Evolutionary conservation across 2,797 vertebrate species (phyloP), one percentile per base, ranked within the genome.

Genomic region (Sebastes cheni): DNA sequence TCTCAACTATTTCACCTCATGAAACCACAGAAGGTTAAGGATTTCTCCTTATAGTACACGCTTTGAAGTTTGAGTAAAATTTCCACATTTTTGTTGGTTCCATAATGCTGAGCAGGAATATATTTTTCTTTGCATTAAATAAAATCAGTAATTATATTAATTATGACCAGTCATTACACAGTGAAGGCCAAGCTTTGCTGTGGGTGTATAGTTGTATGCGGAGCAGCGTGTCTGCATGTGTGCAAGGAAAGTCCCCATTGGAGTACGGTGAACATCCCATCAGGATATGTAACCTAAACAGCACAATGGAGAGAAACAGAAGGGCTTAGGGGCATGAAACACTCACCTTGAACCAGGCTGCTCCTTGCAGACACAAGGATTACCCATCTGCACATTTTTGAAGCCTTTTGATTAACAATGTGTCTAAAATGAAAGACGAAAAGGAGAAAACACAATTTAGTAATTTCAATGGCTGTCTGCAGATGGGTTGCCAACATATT

Each of bases 341-440:
- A 91, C 86, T 96, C 93, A 96, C 96, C 96, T 96, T 96, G 96
- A 96, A 96, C 95, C 92, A 92, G 90, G 87, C 93, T 89, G 93
- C 93, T 95, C 94, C 93, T 93, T 92, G 88, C 90, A 94, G 91
- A 96, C 94, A 95, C 89, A 93, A 93, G 92, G 92, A 94, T 94
- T 95, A 93, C 95, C 96, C 96, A 96, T 96, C 96, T 96, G 96
- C 95, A 95, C 96, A 95, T 95, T 96, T 96, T 95, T 96, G 95
- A 94, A 95, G 95, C 94, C 95, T 96, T 95, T 96, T 96, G 95
- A 96, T 94, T 92, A 95, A 96, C 92, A 95, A 94, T 93, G 93
- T 94, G 94, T 95, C 91, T 90, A 93, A 96, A 95, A 96, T 95
- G 94, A 96, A 95, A 94, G 96, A 89, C 72, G 89, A 93, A 93